Conservation (phyloP, 92 coral and sea anemone species). For the Zoanthus sansibaricus region DNA sequence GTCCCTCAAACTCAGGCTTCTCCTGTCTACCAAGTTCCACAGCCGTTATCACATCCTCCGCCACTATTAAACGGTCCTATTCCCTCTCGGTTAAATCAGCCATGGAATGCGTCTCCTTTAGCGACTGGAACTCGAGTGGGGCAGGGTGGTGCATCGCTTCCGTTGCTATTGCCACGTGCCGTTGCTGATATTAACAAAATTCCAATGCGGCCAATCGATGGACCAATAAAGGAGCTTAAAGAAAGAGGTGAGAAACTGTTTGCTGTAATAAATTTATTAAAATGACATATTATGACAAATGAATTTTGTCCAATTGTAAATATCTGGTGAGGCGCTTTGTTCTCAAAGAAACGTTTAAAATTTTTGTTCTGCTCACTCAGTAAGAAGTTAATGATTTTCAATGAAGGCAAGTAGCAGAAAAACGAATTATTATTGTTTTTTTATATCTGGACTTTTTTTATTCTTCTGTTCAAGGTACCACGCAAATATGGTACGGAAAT, state of each 20-base stretch:
- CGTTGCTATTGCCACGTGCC: constrained; percentile 31
- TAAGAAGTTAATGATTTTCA: too few species aligned
- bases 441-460: too few species aligned
- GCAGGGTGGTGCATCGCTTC: constrained; percentile 20
- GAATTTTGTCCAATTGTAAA: too few species aligned
- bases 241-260: constrained; percentile 30
- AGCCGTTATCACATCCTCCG: constrained; percentile 34
- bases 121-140: constrained; percentile 33
- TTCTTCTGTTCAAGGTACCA: too few species aligned
- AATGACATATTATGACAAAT: too few species aligned
- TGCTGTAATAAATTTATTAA: not conserved
- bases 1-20: constrained; percentile 12
- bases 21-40: constrained; percentile 36
- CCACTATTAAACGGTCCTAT: constrained; percentile 39
- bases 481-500: too few species aligned
- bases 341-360: too few species aligned
- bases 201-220: constrained; percentile 42
- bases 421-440: too few species aligned
- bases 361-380: too few species aligned
- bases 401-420: too few species aligned
- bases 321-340: too few species aligned
- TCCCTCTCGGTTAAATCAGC: constrained; percentile 21
- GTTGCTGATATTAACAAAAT: constrained; percentile 43
- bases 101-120: constrained; percentile 23
- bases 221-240: constrained; percentile 34